A percentile compares a stretch with the other conserved stretches of the same genome.
phyloP scores from a whole-genome alignment of 2,113 vertebrate species.

The Propithecus coquereli region DNA sequence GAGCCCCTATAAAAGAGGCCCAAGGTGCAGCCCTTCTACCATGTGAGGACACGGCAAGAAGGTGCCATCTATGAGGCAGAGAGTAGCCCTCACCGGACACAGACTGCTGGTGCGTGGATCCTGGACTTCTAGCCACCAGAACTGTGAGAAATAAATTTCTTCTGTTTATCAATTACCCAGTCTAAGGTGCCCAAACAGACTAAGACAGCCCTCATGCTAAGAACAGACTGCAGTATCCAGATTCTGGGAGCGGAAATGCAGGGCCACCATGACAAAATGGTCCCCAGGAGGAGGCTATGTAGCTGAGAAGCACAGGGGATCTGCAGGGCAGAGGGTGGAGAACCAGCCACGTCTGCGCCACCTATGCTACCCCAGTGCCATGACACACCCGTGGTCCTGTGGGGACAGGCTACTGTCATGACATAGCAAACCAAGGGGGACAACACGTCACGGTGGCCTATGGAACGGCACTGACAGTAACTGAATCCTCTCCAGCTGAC shows the following conservation, averaged over 20 bases:
- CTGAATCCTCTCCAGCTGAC: not conserved
- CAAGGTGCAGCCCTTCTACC: no score
- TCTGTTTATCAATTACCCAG: not conserved
- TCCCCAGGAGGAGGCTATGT: no score
- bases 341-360: fast-evolving
- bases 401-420: not conserved
- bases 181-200: not conserved
- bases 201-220: not conserved
- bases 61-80: not conserved
- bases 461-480: fast-evolving
- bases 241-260: fast-evolving
- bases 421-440: no score
- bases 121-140: not conserved
- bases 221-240: not conserved
- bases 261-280: not conserved
- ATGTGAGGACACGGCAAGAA: not conserved
- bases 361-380: not conserved
- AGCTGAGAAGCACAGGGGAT: no score
- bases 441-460: fast-evolving
- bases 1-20: not conserved
- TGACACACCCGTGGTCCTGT: fast-evolving
- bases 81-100: not conserved
- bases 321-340: not conserved
- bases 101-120: no score
- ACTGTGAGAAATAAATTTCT: not conserved